These are phyloP conservation scores for Telmatherina bonti DNA, from an alignment of 2,797 vertebrate species.

Conservation along the genomic window DNA sequence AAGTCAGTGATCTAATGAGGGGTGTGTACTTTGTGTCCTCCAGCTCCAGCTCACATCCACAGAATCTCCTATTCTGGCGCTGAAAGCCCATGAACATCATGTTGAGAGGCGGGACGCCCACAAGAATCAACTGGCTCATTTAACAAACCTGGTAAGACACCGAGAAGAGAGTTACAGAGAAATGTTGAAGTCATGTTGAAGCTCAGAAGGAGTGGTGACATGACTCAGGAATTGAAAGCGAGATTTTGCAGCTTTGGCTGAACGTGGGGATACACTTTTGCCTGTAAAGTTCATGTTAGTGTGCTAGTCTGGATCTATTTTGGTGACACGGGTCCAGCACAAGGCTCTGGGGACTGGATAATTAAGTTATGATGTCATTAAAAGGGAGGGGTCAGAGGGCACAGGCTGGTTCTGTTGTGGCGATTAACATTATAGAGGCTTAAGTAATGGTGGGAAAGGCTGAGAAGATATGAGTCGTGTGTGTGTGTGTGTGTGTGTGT, in stretches of 20 bases:
- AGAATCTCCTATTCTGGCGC: slow-evolving; percentile 70
- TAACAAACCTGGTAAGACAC: slow-evolving; percentile 83
- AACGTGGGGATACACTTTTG: slow-evolving; percentile 12
- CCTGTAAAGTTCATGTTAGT: slow-evolving; percentile 1
- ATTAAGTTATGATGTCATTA: slow-evolving; percentile 75
- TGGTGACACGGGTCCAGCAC: slow-evolving; percentile 29
- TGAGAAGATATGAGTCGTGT: slow-evolving; percentile 19
- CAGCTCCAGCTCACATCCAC: slow-evolving; percentile 81
- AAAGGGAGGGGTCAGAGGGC: slow-evolving; percentile 70
- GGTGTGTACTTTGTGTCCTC: slow-evolving; percentile 22
- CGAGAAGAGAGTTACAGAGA: neutral
- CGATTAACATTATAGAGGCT: slow-evolving; percentile 75
- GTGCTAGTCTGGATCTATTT: slow-evolving; percentile 33
- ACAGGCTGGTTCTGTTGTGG: slow-evolving; percentile 55
- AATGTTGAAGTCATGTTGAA: slow-evolving; percentile 17
- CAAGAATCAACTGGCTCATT: slow-evolving; percentile 71
- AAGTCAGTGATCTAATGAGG: slow-evolving; percentile 60
- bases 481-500: no score
- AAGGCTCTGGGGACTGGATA: slow-evolving; percentile 58
- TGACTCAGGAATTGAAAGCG: slow-evolving; percentile 25
- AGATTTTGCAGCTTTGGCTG: neutral
- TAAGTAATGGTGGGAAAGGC: slow-evolving; percentile 45
- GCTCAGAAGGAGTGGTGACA: slow-evolving; percentile 13
- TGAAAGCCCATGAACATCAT: slow-evolving; percentile 73
- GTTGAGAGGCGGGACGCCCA: slow-evolving; percentile 80